Evolutionary conservation across 1,140 invertebrate genomes (phyloP).

Genomic region (Bathynomus jamesi): DNA sequence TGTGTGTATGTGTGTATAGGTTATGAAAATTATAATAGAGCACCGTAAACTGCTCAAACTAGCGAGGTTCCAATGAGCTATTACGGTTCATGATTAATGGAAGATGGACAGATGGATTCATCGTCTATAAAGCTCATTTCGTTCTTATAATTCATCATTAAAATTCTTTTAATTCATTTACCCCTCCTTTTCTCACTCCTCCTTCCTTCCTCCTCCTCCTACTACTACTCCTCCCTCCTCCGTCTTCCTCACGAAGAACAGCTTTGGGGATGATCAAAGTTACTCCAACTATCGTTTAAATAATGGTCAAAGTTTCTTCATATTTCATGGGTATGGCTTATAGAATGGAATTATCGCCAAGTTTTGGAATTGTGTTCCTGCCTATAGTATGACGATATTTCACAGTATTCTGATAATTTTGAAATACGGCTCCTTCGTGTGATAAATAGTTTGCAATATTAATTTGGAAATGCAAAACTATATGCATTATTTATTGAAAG

Average conservation of each 20-base stretch:
- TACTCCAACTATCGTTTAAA: constrained; percentile 32
- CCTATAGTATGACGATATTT: constrained; percentile 12
- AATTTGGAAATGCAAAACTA: constrained; percentile 1
- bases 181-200: background rate
- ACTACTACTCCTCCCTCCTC: background rate
- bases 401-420: background rate
- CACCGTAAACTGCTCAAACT: too few species aligned
- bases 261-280: constrained; percentile 24
- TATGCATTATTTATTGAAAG: constrained; percentile 1
- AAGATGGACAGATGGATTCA: too few species aligned
- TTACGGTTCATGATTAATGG: too few species aligned
- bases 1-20: too few species aligned
- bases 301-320: constrained; percentile 32
- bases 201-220: background rate
- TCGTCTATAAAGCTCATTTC: too few species aligned
- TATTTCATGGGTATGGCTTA: constrained; percentile 33
- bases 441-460: background rate
- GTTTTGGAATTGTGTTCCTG: constrained; percentile 26
- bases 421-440: background rate
- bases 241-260: background rate
- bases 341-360: constrained; percentile 33
- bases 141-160: too few species aligned
- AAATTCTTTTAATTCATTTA: background rate
- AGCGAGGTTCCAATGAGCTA: too few species aligned
- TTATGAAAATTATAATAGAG: too few species aligned